phyloP scores from a whole-genome alignment of 1,140 invertebrate species.

The Procambarus clarkii region DNA sequence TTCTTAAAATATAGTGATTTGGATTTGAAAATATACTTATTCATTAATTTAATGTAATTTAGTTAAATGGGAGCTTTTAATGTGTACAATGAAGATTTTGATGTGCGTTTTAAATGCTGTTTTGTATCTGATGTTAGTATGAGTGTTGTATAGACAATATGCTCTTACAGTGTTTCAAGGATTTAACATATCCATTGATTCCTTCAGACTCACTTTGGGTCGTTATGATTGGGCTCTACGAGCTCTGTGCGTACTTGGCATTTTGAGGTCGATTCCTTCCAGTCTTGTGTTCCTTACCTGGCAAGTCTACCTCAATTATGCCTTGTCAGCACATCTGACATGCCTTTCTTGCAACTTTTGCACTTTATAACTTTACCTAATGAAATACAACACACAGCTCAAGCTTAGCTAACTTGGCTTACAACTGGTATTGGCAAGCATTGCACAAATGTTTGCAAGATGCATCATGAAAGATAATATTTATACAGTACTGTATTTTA shows the following conservation, averaged over 20 bases:
- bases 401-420: no score
- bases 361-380: no score
- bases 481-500: no score
- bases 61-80: not conserved
- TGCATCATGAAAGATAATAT: no score
- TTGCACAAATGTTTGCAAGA: no score
- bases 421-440: no score
- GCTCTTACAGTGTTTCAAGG: not conserved
- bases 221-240: slow-evolving; percentile 17
- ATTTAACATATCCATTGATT: slow-evolving; percentile 8
- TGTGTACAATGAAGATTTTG: not conserved
- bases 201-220: not conserved
- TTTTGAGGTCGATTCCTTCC: no score
- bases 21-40: not conserved
- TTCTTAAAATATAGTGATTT: not conserved
- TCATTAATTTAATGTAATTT: not conserved
- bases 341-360: no score
- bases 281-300: no score
- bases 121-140: not conserved
- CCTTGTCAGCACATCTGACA: no score
- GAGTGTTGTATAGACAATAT: not conserved
- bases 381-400: no score
- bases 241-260: slow-evolving; percentile 17
- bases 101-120: not conserved
- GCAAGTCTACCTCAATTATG: no score